Evolutionary conservation across 1,140 invertebrate genomes (phyloP).

Genomic region (Carposina sasakii): DNA sequence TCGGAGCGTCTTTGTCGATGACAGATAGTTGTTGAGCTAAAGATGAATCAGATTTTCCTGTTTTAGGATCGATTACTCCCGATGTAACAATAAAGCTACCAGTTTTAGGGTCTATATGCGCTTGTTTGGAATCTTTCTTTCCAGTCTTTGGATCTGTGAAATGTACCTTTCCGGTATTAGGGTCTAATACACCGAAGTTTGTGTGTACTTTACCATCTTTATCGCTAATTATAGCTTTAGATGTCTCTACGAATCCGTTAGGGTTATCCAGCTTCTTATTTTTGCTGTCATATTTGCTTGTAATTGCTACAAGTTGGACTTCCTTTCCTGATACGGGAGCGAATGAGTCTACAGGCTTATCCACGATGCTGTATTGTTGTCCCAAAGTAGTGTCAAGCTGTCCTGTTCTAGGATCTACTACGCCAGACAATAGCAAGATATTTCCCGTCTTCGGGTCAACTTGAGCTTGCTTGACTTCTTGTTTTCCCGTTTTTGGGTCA

Average conservation of each 20-base stretch:
- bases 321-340: slow-evolving; percentile 70
- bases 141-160: slow-evolving; percentile 77
- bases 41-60: slow-evolving; percentile 74
- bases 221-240: slow-evolving; percentile 64
- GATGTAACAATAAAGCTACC: slow-evolving; percentile 74
- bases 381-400: slow-evolving; percentile 68
- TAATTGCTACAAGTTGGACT: slow-evolving; percentile 72
- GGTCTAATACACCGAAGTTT: slow-evolving; percentile 77
- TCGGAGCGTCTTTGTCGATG: slow-evolving; percentile 75
- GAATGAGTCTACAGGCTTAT: slow-evolving; percentile 75
- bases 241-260: slow-evolving; percentile 73
- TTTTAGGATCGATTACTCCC: slow-evolving; percentile 76
- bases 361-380: slow-evolving; percentile 74
- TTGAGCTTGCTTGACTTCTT: slow-evolving; percentile 68
- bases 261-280: slow-evolving; percentile 72
- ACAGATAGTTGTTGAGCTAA: slow-evolving; percentile 77
- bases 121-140: slow-evolving; percentile 74
- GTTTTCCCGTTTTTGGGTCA: slow-evolving; percentile 73
- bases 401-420: slow-evolving; percentile 72
- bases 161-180: slow-evolving; percentile 76
- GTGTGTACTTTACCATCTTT: slow-evolving; percentile 74
- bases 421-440: slow-evolving; percentile 71
- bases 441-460: slow-evolving; percentile 74
- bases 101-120: slow-evolving; percentile 73
- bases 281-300: slow-evolving; percentile 73